phyloP scores from a whole-genome alignment of 1,140 invertebrate species.

The Drepana arcuata region DNA sequence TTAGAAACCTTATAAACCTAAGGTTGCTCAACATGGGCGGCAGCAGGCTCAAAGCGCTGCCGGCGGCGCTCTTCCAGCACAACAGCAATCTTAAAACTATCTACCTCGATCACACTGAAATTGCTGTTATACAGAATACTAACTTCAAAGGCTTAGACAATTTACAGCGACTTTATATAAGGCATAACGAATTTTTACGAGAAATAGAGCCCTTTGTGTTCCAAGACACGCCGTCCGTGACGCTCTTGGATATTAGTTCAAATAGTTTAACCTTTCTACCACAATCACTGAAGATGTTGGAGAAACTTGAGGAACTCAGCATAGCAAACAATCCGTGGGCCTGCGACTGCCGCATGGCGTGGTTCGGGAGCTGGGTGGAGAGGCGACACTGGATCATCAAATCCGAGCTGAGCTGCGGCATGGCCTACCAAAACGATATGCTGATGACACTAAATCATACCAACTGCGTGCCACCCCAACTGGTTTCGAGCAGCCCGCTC shows the following conservation, averaged over 20 bases:
- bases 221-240: conserved; percentile 73
- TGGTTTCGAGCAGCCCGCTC: conserved; percentile 73
- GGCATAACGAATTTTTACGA: conserved; percentile 71
- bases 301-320: conserved; percentile 75
- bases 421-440: conserved; percentile 78
- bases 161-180: conserved; percentile 74
- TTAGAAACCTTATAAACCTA: conserved; percentile 74
- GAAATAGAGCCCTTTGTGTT: conserved; percentile 77
- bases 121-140: conserved; percentile 71
- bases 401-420: conserved; percentile 76
- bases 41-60: conserved; percentile 72
- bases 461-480: conserved; percentile 78
- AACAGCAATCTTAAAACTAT: conserved; percentile 72
- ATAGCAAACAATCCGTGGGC: conserved; percentile 85
- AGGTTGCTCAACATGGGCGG: conserved; percentile 73
- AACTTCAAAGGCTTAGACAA: conserved; percentile 74
- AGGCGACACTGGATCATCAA: conserved; percentile 57
- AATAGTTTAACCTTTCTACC: conserved; percentile 83
- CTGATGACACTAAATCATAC: conserved; percentile 77
- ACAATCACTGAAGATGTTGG: conserved; percentile 77
- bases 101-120: conserved; percentile 73
- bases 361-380: conserved; percentile 82
- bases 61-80: conserved; percentile 73
- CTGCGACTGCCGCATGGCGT: conserved; percentile 92
- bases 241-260: conserved; percentile 80